A percentile compares a stretch with the other conserved stretches of the same genome.
Conservation (phyloP, 1,140 invertebrate species). For the Macrotrachela quadricornifera region DNA sequence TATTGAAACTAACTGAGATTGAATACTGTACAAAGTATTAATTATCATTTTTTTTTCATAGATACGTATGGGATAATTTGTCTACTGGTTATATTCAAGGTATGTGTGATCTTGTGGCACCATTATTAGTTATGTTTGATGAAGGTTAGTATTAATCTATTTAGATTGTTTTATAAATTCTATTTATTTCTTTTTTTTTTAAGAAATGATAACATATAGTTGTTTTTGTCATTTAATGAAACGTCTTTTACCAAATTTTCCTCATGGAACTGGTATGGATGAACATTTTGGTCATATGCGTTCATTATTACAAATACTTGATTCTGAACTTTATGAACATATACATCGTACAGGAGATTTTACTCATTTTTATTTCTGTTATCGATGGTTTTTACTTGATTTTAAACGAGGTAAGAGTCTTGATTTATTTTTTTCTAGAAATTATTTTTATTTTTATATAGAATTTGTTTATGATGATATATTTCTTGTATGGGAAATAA, state of each 20-base stretch:
- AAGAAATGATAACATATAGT: slow-evolving; percentile 1
- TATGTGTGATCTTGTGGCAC: slow-evolving; percentile 84
- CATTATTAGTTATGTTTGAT: slow-evolving; percentile 67
- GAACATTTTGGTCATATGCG: neutral
- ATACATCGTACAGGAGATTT: neutral
- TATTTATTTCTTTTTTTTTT: neutral
- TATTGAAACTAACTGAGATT: too few species aligned
- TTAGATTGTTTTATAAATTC: neutral
- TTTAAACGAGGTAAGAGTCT: slow-evolving; percentile 1
- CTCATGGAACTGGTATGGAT: neutral
- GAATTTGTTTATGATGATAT: slow-evolving; percentile 5
- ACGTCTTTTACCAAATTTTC: slow-evolving; percentile 2
- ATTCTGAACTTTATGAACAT: slow-evolving; percentile 1
- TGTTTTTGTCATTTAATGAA: slow-evolving; percentile 5
- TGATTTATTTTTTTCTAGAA: neutral
- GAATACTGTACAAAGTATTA: too few species aligned
- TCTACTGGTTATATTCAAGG: slow-evolving; percentile 55
- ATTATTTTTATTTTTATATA: neutral
- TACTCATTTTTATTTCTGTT: slow-evolving; percentile 7
- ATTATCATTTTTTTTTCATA: slow-evolving; percentile 20
- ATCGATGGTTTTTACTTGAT: slow-evolving; percentile 8
- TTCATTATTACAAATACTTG: slow-evolving; percentile 2
- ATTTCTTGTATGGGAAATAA: slow-evolving; percentile 5
- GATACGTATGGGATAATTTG: slow-evolving; percentile 77
- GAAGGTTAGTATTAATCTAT: slow-evolving; percentile 36